phyloP scores from a whole-genome alignment of 2,797 vertebrate genomes.

The Acropternis orthonyx region DNA sequence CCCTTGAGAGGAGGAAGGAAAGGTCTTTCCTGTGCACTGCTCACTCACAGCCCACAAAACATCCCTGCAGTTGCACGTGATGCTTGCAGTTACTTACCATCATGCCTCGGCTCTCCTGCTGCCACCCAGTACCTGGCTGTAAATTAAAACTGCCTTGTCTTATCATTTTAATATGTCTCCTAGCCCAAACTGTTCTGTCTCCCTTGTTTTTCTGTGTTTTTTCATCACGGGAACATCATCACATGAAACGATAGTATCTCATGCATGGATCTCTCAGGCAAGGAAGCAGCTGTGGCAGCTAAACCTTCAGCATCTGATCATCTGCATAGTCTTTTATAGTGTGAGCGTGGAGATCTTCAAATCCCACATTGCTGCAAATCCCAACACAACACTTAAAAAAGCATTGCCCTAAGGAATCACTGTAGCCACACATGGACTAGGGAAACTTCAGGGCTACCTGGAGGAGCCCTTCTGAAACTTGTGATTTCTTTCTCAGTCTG shows the following conservation, averaged over 20 bases:
- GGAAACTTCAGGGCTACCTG: neutral
- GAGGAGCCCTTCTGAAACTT: neutral
- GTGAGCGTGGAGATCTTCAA: neutral
- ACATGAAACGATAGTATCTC: neutral
- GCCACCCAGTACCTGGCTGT: neutral
- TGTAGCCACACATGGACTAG: rapidly evolving
- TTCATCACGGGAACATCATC: neutral
- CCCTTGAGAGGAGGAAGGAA: neutral
- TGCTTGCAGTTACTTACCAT: neutral
- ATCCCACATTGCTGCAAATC: neutral
- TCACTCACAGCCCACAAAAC: neutral
- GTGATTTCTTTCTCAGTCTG: neutral
- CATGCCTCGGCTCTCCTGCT: neutral
- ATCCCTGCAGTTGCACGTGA: too few species aligned
- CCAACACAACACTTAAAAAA: neutral
- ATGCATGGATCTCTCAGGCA: neutral
- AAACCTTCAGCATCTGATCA: neutral
- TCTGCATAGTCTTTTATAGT: neutral
- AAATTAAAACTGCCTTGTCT: neutral
- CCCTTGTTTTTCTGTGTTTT: neutral
- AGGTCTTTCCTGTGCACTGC: neutral
- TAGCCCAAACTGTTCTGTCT: neutral
- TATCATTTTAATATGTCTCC: neutral
- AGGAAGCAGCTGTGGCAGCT: neutral
- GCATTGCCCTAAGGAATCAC: neutral